Percentiles rank a stretch among this genome's conserved stretches.
Evolutionary conservation across 2,888 invertebrate species (phyloP).

Genomic region (Ethmia dodecea): DNA sequence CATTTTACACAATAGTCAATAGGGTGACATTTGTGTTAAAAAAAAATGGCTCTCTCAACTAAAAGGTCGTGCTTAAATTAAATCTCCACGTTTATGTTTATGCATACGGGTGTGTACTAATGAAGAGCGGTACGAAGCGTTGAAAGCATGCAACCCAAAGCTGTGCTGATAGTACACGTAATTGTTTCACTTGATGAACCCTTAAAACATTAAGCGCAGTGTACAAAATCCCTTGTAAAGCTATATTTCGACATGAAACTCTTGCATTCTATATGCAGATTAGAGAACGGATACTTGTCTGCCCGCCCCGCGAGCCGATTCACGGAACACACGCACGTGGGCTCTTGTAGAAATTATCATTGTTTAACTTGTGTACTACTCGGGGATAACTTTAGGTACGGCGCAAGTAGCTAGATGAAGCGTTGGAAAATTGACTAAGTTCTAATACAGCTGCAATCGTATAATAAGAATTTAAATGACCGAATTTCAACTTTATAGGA

Average conservation of each 20-base stretch:
- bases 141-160: conserved; percentile 22
- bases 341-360: conserved; percentile 56
- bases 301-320: conserved; percentile 50
- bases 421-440: not conserved
- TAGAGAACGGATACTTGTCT: conserved; percentile 59
- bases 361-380: conserved; percentile 41
- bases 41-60: conserved; percentile 13
- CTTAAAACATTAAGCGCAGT: conserved; percentile 23
- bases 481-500: no score
- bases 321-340: conserved; percentile 47
- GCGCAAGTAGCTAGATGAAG: conserved; percentile 1
- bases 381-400: not conserved
- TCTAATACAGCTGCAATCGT: no score
- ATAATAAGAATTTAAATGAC: not conserved
- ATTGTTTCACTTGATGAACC: conserved; percentile 21
- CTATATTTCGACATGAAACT: conserved; percentile 11
- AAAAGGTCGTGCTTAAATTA: conserved; percentile 11
- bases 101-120: conserved; percentile 30
- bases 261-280: conserved; percentile 55
- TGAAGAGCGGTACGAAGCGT: conserved; percentile 29
- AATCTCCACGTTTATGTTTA: conserved; percentile 25
- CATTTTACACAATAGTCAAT: conserved; percentile 19
- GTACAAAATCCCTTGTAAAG: conserved; percentile 21
- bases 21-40: conserved; percentile 28
- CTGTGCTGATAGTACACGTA: conserved; percentile 17